Evolutionary conservation across 2,888 invertebrate species (phyloP), one percentile per base, ranked within the genome.

Genomic region (Diachrysia chrysitis): DNA sequence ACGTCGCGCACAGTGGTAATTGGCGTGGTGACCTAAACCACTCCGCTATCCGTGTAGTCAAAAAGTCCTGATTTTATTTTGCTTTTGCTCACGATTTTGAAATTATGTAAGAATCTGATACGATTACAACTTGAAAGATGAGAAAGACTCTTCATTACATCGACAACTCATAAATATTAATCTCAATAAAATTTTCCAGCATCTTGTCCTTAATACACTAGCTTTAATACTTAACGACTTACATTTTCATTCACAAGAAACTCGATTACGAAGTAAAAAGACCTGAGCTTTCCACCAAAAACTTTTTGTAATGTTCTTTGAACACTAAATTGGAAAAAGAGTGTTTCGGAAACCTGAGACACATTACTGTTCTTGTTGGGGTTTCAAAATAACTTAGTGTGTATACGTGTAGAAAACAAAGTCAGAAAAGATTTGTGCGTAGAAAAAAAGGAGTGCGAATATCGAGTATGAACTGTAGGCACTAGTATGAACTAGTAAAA

Each of bases 251-350:
- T 54, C 56, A 23, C 17, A 37, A 63, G 46, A 58, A 71, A 71
- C 66, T 66, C 35, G 51, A 61, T 73, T 76, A 71, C 9, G 6
- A 19, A 66, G 48, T 71, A 59, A 58, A 60, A 60, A 65, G 60
- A 23, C 25, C 17, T 32, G 25, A 14, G 32, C 65, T 58, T 67
- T 64, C 59, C 53, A 60, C 35, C 61, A 4, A 42, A 42, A 48
- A 56, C 57, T 25, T 21, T 54, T 37, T 25, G 57, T 51, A 66
- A 64, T 70, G 32, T 56, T 71, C 21, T 56, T 17, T 29, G 5
- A 9, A 37, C 55, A 55, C 32, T 42, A 63, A 73, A 32, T 73
- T 58, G 37, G 42, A 35, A 61, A 63, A 66, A 64, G 60, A 62
- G 58, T 72, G 54, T 76, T 51, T 53, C 4, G 17, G 32, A 58